Evolutionary conservation across 2,888 invertebrate genomes (phyloP).

Genomic region (Hydriomena furcata): DNA sequence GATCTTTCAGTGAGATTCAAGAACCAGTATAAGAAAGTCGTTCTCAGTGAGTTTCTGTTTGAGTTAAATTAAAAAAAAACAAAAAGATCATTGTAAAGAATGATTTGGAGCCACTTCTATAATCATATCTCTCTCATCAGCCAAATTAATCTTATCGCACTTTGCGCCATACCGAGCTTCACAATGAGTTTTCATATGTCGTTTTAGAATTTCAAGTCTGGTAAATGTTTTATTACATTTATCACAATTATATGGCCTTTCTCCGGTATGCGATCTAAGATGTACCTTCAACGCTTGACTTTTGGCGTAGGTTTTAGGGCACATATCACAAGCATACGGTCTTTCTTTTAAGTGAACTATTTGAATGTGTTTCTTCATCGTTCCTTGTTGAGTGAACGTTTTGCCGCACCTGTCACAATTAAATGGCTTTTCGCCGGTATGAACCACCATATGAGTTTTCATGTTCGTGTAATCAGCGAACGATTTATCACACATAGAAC

Average conservation of each 20-base stretch:
- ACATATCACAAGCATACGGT: slow-evolving; percentile 21
- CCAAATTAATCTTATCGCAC: background rate
- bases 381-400: slow-evolving; percentile 23
- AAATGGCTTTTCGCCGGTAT: slow-evolving; percentile 19
- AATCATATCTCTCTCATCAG: background rate
- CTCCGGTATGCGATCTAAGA: slow-evolving; percentile 19
- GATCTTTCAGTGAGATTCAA: too few relatives aligned
- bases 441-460: slow-evolving; percentile 20
- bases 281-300: slow-evolving; percentile 14
- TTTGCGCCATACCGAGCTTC: background rate
- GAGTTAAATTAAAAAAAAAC: too few relatives aligned
- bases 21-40: too few relatives aligned
- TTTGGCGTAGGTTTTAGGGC: slow-evolving; percentile 21
- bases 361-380: slow-evolving; percentile 23
- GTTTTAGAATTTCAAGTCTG: slow-evolving; percentile 13
- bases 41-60: too few relatives aligned
- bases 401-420: slow-evolving; percentile 20
- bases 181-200: slow-evolving; percentile 20
- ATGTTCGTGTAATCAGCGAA: slow-evolving; percentile 23
- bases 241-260: slow-evolving; percentile 16
- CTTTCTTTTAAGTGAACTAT: slow-evolving; percentile 20
- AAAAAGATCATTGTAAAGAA: background rate
- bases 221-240: slow-evolving; percentile 17
- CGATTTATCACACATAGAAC: slow-evolving; percentile 18
- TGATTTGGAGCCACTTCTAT: background rate